These are phyloP conservation scores for Amblyopsis hoosieri DNA, from an alignment of 2,797 vertebrate species.

Conservation along the genomic window DNA sequence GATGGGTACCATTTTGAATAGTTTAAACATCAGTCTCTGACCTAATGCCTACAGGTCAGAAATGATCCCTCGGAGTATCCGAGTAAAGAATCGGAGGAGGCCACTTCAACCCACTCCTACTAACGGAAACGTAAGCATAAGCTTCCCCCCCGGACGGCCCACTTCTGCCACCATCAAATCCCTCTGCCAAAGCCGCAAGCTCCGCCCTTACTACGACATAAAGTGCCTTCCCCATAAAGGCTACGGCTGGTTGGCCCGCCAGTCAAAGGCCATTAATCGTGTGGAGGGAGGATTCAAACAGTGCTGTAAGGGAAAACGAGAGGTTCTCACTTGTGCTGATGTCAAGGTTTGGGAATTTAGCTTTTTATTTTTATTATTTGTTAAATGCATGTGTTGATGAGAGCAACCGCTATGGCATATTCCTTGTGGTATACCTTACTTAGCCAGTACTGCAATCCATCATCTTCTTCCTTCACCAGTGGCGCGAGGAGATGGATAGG, in stretches of 20 bases:
- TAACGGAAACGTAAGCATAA: conserved; percentile 33
- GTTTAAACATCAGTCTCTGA: conserved; percentile 5
- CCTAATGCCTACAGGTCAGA: conserved; percentile 36
- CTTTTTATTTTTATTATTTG: not conserved
- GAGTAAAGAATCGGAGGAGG: conserved; percentile 7
- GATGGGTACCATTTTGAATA: conserved; percentile 1
- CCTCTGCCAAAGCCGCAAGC: conserved; percentile 60
- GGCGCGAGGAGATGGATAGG: conserved; percentile 66
- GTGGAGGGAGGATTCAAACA: conserved; percentile 68
- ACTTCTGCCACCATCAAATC: conserved; percentile 44
- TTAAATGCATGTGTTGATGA: not conserved
- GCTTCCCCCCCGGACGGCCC: conserved; percentile 76
- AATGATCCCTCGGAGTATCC: not conserved
- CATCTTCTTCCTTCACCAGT: conserved; percentile 49
- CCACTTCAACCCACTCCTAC: conserved; percentile 1
- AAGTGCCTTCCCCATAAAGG: conserved; percentile 56
- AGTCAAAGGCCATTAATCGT: conserved; percentile 67
- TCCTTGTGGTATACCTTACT: no score
- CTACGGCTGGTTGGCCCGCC: conserved; percentile 51
- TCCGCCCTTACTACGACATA: conserved; percentile 52
- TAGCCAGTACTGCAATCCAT: no score
- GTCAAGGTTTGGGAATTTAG: conserved; percentile 53
- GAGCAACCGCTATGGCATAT: no score
- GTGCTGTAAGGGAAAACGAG: conserved; percentile 70
- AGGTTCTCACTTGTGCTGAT: conserved; percentile 57